These are phyloP conservation scores for Semicossyphus pulcher DNA, from an alignment of 2,113 vertebrate species.

Conservation along the genomic window DNA sequence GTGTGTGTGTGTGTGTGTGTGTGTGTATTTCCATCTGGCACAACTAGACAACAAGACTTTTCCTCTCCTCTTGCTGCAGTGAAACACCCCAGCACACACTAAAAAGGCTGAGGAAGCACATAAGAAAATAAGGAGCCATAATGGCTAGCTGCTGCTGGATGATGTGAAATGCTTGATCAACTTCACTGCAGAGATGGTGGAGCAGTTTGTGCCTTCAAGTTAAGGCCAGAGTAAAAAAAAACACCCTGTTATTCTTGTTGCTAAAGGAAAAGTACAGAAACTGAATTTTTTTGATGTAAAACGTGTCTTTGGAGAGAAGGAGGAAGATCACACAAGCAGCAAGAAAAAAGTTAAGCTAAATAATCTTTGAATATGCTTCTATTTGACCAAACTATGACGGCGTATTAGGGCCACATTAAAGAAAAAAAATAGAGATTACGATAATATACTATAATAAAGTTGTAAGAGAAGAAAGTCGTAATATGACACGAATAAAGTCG, in stretches of 20 bases:
- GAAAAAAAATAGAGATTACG: no score
- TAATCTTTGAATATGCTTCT: no score
- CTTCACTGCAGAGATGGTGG: not conserved
- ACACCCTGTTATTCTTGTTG: not conserved
- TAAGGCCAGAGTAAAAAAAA: not conserved
- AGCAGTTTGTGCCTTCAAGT: not conserved
- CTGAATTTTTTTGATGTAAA: no score
- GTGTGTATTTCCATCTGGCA: constrained; percentile 39
- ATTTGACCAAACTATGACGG: no score
- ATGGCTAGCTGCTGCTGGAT: constrained; percentile 4
- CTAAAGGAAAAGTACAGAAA: not conserved
- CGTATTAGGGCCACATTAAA: no score
- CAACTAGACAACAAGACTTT: constrained; percentile 35
- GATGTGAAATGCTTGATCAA: constrained; percentile 41
- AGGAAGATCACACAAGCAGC: no score
- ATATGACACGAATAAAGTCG: no score
- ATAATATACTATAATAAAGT: no score
- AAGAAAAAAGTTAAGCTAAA: no score
- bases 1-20: constrained; percentile 22
- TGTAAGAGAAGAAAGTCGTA: no score
- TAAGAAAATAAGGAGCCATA: constrained; percentile 35
- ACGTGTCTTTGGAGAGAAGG: no score
- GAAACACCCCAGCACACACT: constrained; percentile 24
- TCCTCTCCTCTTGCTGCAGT: constrained; percentile 22
- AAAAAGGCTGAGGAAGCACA: constrained; percentile 45